Conservation (phyloP, 2,797 vertebrate species). For the Scleropages formosus region DNA sequence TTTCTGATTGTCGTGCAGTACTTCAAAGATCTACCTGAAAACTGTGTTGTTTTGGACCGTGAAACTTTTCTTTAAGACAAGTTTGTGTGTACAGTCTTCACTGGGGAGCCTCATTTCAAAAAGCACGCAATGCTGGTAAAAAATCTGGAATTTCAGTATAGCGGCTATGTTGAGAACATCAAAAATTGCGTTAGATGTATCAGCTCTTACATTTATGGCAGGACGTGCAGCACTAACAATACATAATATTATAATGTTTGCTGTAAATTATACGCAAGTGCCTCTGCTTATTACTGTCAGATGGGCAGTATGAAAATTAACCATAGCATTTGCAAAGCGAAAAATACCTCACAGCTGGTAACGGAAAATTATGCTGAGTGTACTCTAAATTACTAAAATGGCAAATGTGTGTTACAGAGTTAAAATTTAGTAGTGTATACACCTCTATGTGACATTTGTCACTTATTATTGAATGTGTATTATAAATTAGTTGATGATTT, state of each 20-base stretch:
- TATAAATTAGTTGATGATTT: too few relatives aligned
- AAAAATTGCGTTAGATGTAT: too few relatives aligned
- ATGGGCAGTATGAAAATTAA: neutral
- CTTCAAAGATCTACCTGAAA: constrained; percentile 8
- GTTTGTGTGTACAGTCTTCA: too few relatives aligned
- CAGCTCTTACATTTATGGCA: too few relatives aligned
- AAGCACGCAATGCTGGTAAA: too few relatives aligned
- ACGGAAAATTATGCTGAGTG: neutral
- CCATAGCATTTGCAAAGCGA: neutral
- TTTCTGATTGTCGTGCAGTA: neutral
- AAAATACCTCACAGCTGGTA: neutral
- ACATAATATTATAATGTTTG: too few relatives aligned
- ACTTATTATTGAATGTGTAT: too few relatives aligned
- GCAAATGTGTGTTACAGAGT: neutral
- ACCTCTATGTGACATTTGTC: neutral
- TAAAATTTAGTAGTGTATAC: neutral
- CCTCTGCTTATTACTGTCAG: neutral
- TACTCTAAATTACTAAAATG: neutral
- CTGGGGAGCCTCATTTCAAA: too few relatives aligned
- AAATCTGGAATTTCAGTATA: too few relatives aligned
- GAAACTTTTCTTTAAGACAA: constrained; percentile 8
- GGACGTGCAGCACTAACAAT: too few relatives aligned
- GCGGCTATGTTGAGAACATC: too few relatives aligned
- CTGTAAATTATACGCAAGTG: neutral
- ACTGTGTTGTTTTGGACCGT: neutral